These are phyloP conservation scores for Diplodus sargus DNA, from an alignment of 2,797 vertebrate species.

Conservation along the genomic window DNA sequence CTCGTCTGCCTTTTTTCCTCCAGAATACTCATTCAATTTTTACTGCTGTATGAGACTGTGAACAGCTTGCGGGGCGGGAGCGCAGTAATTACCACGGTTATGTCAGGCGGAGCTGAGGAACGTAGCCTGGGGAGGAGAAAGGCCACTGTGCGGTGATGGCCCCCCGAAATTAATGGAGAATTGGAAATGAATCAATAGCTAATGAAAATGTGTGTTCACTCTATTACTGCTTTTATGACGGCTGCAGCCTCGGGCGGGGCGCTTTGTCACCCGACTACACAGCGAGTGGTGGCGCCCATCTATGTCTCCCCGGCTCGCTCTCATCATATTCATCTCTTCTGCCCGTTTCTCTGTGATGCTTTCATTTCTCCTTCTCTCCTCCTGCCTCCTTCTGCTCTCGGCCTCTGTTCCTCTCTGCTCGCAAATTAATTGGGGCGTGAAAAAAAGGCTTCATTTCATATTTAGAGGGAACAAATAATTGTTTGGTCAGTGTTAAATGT, in stretches of 20 bases:
- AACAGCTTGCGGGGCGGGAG: slow-evolving; percentile 83
- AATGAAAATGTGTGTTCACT: slow-evolving; percentile 86
- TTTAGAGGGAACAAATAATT: slow-evolving; percentile 43
- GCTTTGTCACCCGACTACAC: slow-evolving; percentile 69
- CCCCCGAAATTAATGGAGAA: slow-evolving; percentile 82
- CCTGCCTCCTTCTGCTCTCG: slow-evolving; percentile 9
- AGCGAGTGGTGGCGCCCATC: slow-evolving; percentile 54
- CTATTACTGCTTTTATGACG: slow-evolving; percentile 83
- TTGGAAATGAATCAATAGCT: slow-evolving; percentile 87
- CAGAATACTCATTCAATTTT: slow-evolving; percentile 72
- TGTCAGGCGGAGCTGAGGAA: slow-evolving; percentile 82
- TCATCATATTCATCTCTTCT: slow-evolving; percentile 59
- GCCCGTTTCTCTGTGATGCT: slow-evolving; percentile 50
- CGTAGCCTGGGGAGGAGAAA: slow-evolving; percentile 79
- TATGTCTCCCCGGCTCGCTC: slow-evolving; percentile 33
- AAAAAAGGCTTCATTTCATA: slow-evolving; percentile 47
- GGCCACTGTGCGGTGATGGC: slow-evolving; percentile 76
- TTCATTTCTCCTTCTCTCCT: slow-evolving; percentile 36
- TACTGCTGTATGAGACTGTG: slow-evolving; percentile 71
- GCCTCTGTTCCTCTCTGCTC: slow-evolving; percentile 22
- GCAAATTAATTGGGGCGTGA: slow-evolving; percentile 42
- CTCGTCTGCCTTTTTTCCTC: slow-evolving; percentile 45
- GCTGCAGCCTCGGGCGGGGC: slow-evolving; percentile 74
- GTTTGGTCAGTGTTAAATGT: slow-evolving; percentile 29
- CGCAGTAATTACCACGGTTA: slow-evolving; percentile 83